These are phyloP conservation scores for Siphlonurus alternatus DNA, from an alignment of 2,888 invertebrate genomes.

Conservation along the genomic window DNA sequence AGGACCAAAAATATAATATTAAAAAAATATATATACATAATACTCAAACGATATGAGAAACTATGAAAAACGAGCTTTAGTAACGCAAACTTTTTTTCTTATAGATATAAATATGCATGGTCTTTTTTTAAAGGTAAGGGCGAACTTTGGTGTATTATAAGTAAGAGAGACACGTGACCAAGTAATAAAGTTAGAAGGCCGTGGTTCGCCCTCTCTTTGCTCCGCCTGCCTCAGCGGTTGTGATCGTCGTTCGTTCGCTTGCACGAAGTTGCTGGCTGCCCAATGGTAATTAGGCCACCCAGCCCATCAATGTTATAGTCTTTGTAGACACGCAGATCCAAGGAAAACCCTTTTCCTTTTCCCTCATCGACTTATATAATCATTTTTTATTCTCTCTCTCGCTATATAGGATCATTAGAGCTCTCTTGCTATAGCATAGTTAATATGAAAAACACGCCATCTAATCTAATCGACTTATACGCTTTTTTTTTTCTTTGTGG, in stretches of 20 bases:
- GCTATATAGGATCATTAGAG: neutral
- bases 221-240: no score
- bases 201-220: neutral
- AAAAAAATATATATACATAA: neutral
- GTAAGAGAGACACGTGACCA: neutral
- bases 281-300: slow-evolving; percentile 3
- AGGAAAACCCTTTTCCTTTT: neutral
- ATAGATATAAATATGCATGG: no score
- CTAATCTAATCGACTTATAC: slow-evolving; percentile 1
- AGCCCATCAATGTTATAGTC: neutral
- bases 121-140: no score
- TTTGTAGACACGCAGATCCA: neutral
- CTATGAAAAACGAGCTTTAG: neutral
- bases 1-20: neutral
- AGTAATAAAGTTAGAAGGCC: neutral
- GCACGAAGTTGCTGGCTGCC: neutral
- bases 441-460: neutral
- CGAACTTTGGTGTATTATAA: no score
- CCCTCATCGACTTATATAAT: neutral
- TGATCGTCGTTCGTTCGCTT: no score
- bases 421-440: no score
- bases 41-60: neutral
- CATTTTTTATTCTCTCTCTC: neutral
- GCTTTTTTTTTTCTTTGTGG: neutral
- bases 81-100: neutral